Conservation (phyloP, 2,797 vertebrate species). For the Gallinago nigripennis region DNA sequence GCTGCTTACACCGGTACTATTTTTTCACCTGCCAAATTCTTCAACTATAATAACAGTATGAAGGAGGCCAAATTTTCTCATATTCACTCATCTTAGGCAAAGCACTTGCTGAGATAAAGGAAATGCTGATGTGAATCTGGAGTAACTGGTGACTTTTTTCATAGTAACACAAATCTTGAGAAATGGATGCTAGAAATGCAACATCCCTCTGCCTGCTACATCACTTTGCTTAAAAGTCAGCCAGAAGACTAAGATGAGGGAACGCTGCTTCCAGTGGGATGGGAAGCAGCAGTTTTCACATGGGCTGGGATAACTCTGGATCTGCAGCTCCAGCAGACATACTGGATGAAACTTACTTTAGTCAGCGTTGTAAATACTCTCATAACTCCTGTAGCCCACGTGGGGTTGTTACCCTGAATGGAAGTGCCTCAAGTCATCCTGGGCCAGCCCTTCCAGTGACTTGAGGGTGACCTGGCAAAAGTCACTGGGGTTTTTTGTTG, state of each 20-base stretch:
- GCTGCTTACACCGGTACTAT: not conserved
- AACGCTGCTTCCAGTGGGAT: not conserved
- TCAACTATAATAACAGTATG: not conserved
- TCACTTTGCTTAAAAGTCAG: not conserved
- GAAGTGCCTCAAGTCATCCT: not conserved
- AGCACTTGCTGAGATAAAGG: not conserved
- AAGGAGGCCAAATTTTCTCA: not conserved
- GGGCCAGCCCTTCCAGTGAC: not conserved
- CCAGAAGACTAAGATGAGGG: rapidly evolving
- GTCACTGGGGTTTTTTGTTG: not conserved
- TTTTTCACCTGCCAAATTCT: not conserved
- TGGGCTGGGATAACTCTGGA: not conserved
- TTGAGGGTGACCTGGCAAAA: not conserved
- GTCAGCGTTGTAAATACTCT: not conserved
- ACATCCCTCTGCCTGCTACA: not conserved
- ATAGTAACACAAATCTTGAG: not conserved
- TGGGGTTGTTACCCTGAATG: not conserved
- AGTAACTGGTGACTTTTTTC: not conserved
- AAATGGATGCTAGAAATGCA: not conserved
- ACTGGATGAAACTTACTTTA: not conserved
- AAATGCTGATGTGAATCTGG: not conserved
- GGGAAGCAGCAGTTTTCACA: not conserved
- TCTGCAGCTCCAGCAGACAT: not conserved
- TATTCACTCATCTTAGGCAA: not conserved
- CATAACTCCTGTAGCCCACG: not conserved